A percentile compares a stretch with the other conserved stretches of the same genome.
Evolutionary conservation across 2,888 invertebrate species (phyloP).

Genomic region (Caenorhabditis doughertyi): DNA sequence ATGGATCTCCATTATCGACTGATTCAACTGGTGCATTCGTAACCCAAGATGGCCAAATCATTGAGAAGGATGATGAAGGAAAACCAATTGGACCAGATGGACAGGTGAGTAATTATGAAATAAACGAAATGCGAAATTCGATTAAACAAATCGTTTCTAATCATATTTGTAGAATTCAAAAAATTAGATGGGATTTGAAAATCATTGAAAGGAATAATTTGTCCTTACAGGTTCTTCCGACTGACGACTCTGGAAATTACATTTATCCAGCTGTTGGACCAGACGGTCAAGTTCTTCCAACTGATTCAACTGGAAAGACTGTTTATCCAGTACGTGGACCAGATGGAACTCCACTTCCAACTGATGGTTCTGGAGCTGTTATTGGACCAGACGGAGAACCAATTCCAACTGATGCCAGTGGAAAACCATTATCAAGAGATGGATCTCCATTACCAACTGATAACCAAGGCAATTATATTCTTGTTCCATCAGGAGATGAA

Average conservation of each 20-base stretch:
- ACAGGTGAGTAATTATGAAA: slow-evolving; percentile 11
- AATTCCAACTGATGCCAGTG: slow-evolving; percentile 18
- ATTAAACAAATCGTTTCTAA: no score
- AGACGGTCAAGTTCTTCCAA: slow-evolving; percentile 35
- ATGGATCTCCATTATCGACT: background rate
- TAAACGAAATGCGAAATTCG: no score
- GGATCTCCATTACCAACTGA: slow-evolving; percentile 26
- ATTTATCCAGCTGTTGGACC: slow-evolving; percentile 48
- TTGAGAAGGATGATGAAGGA: slow-evolving; percentile 56
- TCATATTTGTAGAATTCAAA: no score
- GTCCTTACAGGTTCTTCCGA: background rate
- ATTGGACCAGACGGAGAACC: slow-evolving; percentile 27
- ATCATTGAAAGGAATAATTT: no score
- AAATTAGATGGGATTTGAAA: no score
- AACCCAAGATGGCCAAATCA: slow-evolving; percentile 44
- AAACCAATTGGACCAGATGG: slow-evolving; percentile 67
- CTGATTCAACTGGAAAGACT: slow-evolving; percentile 23
- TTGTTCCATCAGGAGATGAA: background rate
- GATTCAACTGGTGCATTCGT: background rate
- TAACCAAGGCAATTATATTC: slow-evolving; percentile 1
- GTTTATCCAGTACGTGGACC: slow-evolving; percentile 1
- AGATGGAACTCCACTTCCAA: slow-evolving; percentile 14
- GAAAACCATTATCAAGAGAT: slow-evolving; percentile 2
- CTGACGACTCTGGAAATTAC: slow-evolving; percentile 24
- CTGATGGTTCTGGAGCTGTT: slow-evolving; percentile 14